phyloP scores from a whole-genome alignment of 2,888 invertebrate genomes.

The Drosophila incognita region DNA sequence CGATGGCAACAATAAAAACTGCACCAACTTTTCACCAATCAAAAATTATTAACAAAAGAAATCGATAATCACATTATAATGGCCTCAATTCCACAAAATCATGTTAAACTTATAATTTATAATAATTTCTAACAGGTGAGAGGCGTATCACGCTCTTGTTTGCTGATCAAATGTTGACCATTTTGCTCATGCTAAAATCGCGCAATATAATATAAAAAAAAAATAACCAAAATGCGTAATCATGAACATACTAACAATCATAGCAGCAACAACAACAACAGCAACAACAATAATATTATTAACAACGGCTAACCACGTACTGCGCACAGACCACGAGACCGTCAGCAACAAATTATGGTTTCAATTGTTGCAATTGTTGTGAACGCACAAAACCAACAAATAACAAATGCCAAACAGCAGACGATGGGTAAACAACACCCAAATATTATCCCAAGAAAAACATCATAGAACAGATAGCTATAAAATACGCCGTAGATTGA shows the following conservation, averaged over 20 bases:
- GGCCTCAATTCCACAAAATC: slow-evolving; percentile 14
- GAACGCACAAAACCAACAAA: slow-evolving; percentile 6
- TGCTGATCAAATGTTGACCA: slow-evolving; percentile 24
- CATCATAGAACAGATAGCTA: neutral
- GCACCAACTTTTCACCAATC: slow-evolving; percentile 32
- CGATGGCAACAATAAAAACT: neutral
- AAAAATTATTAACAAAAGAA: slow-evolving; percentile 18
- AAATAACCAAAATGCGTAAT: slow-evolving; percentile 57
- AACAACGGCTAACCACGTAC: slow-evolving; percentile 45
- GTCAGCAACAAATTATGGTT: slow-evolving; percentile 45
- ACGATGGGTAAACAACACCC: slow-evolving; percentile 54
- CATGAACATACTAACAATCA: slow-evolving; percentile 56
- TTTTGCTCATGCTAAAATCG: slow-evolving; percentile 27
- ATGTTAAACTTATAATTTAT: slow-evolving; percentile 10
- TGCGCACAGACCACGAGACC: slow-evolving; percentile 31
- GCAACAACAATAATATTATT: neutral
- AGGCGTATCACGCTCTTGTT: slow-evolving; percentile 56
- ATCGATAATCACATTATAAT: slow-evolving; percentile 26
- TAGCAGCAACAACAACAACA: slow-evolving; percentile 10
- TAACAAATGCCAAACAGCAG: slow-evolving; percentile 40
- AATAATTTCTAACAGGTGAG: slow-evolving; percentile 29
- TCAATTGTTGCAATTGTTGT: slow-evolving; percentile 42
- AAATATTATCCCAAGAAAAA: slow-evolving; percentile 20
- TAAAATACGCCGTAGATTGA: neutral
- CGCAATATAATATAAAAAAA: slow-evolving; percentile 14